These are phyloP conservation scores for Nephrotoma guestfalica DNA, from an alignment of 2,888 invertebrate species.

Conservation along the genomic window DNA sequence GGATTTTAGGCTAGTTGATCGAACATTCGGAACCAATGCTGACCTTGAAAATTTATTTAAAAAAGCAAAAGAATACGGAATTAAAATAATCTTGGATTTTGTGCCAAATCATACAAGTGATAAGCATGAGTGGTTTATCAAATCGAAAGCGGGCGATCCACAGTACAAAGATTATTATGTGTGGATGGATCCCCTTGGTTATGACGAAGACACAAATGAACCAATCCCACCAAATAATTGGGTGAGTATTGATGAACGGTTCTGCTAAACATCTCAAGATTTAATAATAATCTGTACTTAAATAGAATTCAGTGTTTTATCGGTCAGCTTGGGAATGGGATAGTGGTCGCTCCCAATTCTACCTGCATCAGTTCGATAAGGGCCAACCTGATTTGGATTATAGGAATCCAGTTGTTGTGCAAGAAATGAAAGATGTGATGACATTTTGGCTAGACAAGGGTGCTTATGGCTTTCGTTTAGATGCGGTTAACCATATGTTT, in stretches of 20 bases:
- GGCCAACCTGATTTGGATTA: constrained; percentile 58
- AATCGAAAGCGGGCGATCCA: constrained; percentile 36
- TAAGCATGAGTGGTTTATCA: constrained; percentile 45
- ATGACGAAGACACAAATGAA: constrained; percentile 12
- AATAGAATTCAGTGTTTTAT: constrained; percentile 36
- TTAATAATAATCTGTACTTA: not conserved
- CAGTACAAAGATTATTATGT: constrained; percentile 51
- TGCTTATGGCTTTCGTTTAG: constrained; percentile 57
- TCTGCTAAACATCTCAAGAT: not conserved
- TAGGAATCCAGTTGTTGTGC: constrained; percentile 44
- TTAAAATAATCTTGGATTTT: too few species aligned
- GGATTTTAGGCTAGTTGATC: constrained; percentile 40
- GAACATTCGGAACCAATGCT: constrained; percentile 39
- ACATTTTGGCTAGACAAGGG: constrained; percentile 57
- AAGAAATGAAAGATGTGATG: constrained; percentile 48
- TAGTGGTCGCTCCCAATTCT: constrained; percentile 38
- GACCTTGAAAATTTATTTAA: constrained; percentile 47
- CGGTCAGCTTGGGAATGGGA: constrained; percentile 52
- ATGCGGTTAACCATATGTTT: constrained; percentile 32
- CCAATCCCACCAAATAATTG: constrained; percentile 34
- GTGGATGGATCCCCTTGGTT: constrained; percentile 33
- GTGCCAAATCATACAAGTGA: constrained; percentile 30
- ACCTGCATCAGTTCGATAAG: constrained; percentile 42
- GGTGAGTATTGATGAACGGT: constrained; percentile 17
- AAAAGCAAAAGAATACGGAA: constrained; percentile 35